A percentile compares a stretch with the other conserved stretches of the same genome.
Conservation (phyloP, 2,113 vertebrate species). For the Pelobates fuscus region DNA sequence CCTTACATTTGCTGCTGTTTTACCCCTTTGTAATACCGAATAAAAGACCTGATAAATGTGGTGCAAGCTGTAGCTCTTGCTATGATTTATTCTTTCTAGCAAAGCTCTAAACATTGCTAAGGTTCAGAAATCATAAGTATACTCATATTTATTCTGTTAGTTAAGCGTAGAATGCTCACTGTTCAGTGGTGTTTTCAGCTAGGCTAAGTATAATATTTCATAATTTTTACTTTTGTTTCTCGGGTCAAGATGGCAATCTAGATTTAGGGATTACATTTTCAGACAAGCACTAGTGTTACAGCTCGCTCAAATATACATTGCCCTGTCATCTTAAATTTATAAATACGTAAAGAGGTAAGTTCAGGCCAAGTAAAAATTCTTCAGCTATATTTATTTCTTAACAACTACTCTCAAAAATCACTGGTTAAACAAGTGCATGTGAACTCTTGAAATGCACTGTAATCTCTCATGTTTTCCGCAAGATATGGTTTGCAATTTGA, state of each 20-base stretch:
- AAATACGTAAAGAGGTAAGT: slow-evolving; percentile 44
- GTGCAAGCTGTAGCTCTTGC: slow-evolving; percentile 13
- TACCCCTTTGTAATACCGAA: background rate
- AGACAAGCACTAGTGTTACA: slow-evolving; percentile 25
- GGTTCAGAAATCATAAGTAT: slow-evolving; percentile 12
- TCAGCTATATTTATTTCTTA: slow-evolving; percentile 38
- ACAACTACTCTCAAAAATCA: slow-evolving; percentile 46
- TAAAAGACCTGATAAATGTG: slow-evolving; percentile 15
- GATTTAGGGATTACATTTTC: slow-evolving; percentile 35
- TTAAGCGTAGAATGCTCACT: background rate
- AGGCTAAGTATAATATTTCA: slow-evolving; percentile 30
- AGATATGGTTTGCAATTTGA: slow-evolving; percentile 59
- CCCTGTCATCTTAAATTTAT: slow-evolving; percentile 42
- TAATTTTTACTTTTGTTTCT: slow-evolving; percentile 34
- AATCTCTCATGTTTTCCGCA: slow-evolving; percentile 50
- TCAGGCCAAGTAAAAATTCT: slow-evolving; percentile 35
- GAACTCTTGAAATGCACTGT: slow-evolving; percentile 51
- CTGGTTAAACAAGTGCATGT: slow-evolving; percentile 51
- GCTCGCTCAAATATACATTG: slow-evolving; percentile 27
- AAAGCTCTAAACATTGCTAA: slow-evolving; percentile 13
- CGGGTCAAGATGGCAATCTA: slow-evolving; percentile 40
- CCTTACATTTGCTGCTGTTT: background rate
- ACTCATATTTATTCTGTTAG: slow-evolving; percentile 29
- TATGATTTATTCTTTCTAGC: slow-evolving; percentile 11
- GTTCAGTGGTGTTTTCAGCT: slow-evolving; percentile 11